A percentile compares a stretch with the other conserved stretches of the same genome.
Evolutionary conservation across 2,797 vertebrate genomes (phyloP).

Genomic region (Danio aesculapii): DNA sequence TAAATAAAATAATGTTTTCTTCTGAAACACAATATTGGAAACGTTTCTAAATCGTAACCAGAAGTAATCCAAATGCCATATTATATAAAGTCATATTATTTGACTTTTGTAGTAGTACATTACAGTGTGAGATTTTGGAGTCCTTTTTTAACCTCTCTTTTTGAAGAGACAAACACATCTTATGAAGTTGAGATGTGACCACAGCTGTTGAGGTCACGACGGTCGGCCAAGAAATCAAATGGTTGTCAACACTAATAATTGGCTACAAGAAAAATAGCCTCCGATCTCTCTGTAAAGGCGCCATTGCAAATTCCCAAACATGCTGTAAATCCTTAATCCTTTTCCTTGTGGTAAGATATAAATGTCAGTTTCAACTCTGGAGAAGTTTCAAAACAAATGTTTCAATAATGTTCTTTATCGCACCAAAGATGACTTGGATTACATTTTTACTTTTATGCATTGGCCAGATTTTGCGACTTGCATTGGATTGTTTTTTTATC

Average conservation of each 20-base stretch:
- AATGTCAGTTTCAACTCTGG: neutral
- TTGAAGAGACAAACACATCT: neutral
- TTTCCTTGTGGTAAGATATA: neutral
- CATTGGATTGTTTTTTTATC: too few species aligned
- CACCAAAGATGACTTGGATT: neutral
- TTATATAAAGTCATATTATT: neutral
- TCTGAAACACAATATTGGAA: neutral
- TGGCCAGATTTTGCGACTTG: too few species aligned
- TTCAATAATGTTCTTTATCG: neutral
- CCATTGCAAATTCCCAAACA: neutral
- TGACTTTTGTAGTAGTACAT: neutral
- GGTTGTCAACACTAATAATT: slow-evolving; percentile 48
- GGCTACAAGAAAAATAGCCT: slow-evolving; percentile 30
- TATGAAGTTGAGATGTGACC: slow-evolving; percentile 5
- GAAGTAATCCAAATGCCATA: neutral
- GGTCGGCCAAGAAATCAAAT: slow-evolving; percentile 42
- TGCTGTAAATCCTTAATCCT: neutral
- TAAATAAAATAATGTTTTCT: neutral
- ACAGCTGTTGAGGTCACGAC: slow-evolving; percentile 28
- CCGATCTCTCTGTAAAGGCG: slow-evolving; percentile 1
- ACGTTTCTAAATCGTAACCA: neutral
- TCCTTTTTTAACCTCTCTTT: neutral
- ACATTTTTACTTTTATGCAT: neutral
- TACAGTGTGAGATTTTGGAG: neutral
- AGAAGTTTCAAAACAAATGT: neutral